phyloP scores from a whole-genome alignment of 1,140 invertebrate species.

The Reticulitermes speratus region DNA sequence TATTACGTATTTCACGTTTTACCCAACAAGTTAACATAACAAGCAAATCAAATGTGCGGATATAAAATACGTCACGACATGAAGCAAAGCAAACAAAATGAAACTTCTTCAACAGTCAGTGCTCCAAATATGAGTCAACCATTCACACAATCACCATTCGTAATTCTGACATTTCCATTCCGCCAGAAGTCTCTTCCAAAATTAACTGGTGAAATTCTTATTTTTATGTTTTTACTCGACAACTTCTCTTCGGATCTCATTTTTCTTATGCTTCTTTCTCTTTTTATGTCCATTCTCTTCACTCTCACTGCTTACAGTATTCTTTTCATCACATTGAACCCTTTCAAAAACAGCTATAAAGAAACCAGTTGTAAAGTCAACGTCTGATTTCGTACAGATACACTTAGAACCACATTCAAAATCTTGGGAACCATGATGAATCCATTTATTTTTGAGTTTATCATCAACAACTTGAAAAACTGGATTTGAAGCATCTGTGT shows the following conservation, averaged over 20 bases:
- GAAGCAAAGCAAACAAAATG: too few species aligned
- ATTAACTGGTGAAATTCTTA: too few species aligned
- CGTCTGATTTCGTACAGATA: slow-evolving; percentile 70
- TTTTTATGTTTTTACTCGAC: background rate
- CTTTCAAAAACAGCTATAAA: slow-evolving; percentile 88
- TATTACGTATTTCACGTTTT: too few species aligned
- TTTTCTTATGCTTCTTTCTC: slow-evolving; percentile 25
- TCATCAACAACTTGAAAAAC: slow-evolving; percentile 37
- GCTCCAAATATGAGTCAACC: too few species aligned
- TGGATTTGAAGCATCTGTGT: slow-evolving; percentile 4
- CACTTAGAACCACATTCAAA: slow-evolving; percentile 69
- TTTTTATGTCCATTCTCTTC: slow-evolving; percentile 25
- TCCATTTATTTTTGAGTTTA: slow-evolving; percentile 62
- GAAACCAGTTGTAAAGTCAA: slow-evolving; percentile 87
- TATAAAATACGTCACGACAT: too few species aligned
- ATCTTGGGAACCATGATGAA: slow-evolving; percentile 62
- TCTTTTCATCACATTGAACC: slow-evolving; percentile 38
- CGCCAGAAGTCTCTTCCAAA: too few species aligned
- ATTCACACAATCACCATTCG: too few species aligned
- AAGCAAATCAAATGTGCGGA: too few species aligned
- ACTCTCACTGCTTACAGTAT: slow-evolving; percentile 20
- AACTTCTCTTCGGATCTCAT: background rate
- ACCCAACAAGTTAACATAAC: too few species aligned
- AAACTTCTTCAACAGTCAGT: too few species aligned
- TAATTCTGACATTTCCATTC: too few species aligned